Evolutionary conservation across 2,797 vertebrate species (phyloP).

Genomic region (Phoeniculus purpureus): DNA sequence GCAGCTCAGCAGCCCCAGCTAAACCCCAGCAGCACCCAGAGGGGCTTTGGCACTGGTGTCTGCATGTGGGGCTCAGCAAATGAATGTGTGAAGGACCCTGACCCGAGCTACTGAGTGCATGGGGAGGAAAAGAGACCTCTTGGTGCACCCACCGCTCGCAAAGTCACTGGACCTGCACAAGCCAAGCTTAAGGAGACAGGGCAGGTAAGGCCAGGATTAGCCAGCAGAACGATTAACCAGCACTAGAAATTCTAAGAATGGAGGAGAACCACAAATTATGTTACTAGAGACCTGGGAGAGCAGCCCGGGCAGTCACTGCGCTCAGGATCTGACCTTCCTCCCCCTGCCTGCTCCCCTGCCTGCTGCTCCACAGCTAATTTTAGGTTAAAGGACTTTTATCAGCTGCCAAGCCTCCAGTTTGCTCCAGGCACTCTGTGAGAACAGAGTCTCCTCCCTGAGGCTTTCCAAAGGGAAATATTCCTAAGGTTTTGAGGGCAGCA

Average conservation of each 20-base stretch:
- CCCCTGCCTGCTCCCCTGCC: neutral
- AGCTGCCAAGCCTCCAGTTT: neutral
- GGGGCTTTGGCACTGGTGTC: neutral
- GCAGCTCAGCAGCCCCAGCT: neutral
- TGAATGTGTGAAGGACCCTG: neutral
- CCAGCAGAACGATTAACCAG: neutral
- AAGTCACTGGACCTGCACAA: neutral
- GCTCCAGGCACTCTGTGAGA: neutral
- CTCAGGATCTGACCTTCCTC: neutral
- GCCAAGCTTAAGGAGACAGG: neutral
- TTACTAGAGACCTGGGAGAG: neutral
- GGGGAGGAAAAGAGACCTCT: neutral
- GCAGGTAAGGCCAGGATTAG: neutral
- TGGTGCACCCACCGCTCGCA: neutral
- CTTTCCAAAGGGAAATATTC: neutral
- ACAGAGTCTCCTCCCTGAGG: fast-evolving
- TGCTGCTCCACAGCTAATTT: neutral
- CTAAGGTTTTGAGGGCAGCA: fast-evolving
- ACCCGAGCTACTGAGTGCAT: neutral
- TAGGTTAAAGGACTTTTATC: neutral
- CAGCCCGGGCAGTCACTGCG: fast-evolving
- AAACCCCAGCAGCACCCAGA: neutral
- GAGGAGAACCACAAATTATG: neutral
- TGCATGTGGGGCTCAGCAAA: fast-evolving
- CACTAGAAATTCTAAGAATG: fast-evolving